These are phyloP conservation scores for Amphibalanus amphitrite DNA, from an alignment of 1,140 invertebrate species.

Conservation along the genomic window DNA sequence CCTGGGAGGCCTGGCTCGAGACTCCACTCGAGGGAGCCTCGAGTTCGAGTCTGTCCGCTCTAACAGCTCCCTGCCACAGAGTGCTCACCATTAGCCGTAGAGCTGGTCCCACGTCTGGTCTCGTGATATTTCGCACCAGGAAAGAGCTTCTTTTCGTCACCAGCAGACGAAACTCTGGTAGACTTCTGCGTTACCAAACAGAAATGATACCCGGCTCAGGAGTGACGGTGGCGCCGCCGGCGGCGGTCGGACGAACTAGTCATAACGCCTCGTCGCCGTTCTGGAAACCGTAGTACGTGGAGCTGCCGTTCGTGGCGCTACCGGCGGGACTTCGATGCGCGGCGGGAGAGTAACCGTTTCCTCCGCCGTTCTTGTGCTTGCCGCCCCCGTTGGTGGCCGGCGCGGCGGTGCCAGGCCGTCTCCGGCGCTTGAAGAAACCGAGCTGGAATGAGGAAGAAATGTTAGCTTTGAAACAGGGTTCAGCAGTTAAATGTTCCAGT, in stretches of 20 bases:
- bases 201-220: background rate
- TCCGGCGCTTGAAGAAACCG: background rate
- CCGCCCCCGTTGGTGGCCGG: background rate
- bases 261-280: slow-evolving; percentile 44
- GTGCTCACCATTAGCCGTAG: too few species aligned
- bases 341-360: background rate
- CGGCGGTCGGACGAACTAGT: slow-evolving; percentile 13
- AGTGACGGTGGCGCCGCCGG: background rate
- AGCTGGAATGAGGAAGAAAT: background rate
- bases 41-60: too few species aligned
- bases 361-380: background rate
- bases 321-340: slow-evolving; percentile 30
- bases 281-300: slow-evolving; percentile 6
- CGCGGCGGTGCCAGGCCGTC: background rate
- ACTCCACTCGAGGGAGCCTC: too few species aligned
- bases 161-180: too few species aligned
- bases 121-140: background rate
- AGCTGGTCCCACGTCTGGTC: background rate
- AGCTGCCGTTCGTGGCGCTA: slow-evolving; percentile 26
- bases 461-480: too few species aligned
- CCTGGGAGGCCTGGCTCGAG: too few species aligned
- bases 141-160: too few species aligned
- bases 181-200: background rate
- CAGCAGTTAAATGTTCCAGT: too few species aligned
- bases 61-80: too few species aligned